Evolutionary conservation across 2,113 vertebrate species (phyloP), one percentile per base, ranked within the genome.

Genomic region (Anser brachyrhynchus): DNA sequence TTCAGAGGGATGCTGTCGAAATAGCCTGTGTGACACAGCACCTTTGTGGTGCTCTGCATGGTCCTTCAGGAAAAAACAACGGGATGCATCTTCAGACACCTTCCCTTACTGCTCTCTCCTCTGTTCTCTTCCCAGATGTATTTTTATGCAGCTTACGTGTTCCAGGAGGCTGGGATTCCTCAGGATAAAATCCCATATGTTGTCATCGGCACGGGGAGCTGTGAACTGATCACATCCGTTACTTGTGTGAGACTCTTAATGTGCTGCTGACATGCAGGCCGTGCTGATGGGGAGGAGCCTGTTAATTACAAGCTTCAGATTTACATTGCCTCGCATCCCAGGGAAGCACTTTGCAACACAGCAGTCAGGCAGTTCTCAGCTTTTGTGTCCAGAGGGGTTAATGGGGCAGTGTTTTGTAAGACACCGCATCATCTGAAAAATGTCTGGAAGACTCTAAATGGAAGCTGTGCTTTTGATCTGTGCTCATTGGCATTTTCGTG

Each of bases 91-190:
- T 67, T 61, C 79, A 69, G 67, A 13, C 8, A 3, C 31, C 16
- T 61, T 91, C 18, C 21, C 79, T 93, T 31, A 92, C 41, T 57
- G 28, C 33, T 81, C 62, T 67, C 69, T 82, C 20, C 73, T 72
- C 46, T 66, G 33, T 67, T 59, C 73, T 51, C 79, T 86, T 73
- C 90, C 51, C 97, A 99, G 99, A 98, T 99, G 95, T 99, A 99
- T 78, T 98, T 98, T 95, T 99, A 99, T 61, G 98, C 99, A 59
- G 98, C 97, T 3, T 99, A 98, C 9, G 97, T 99, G 64, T 99
- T 99, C 95, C 96, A 97, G 96, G 98, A 98, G 92, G 98, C 98
- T 3, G 98, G 99, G 43, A 97, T 99, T 84, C 96, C 98, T 9
- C 61, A 67, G 18, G 98, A 98, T 29, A 98, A 97, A 91, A 98